Conservation (phyloP, 1,140 invertebrate species). For the Pantala flavescens region DNA sequence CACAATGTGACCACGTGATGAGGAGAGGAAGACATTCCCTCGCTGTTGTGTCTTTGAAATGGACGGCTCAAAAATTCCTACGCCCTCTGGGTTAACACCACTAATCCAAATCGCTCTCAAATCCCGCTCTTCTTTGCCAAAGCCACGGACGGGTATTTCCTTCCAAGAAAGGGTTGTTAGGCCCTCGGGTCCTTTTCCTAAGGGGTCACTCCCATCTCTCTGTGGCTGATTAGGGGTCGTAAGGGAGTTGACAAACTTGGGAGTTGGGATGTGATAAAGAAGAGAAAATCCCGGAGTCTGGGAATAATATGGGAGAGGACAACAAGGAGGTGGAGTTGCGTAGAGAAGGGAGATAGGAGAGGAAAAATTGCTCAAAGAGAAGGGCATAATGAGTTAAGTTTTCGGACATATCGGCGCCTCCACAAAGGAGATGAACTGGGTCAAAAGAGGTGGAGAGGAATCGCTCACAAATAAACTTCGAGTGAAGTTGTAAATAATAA, state of each 20-base stretch:
- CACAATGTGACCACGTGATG: not conserved
- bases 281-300: not conserved
- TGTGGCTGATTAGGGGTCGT: not conserved
- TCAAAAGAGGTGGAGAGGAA: not conserved
- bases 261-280: not conserved
- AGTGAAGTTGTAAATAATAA: too few species aligned
- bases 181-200: too few species aligned
- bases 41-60: not conserved
- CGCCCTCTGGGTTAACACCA: not conserved
- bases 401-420: not conserved
- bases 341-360: slow-evolving; percentile 20
- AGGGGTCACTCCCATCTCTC: not conserved
- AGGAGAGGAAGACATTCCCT: not conserved
- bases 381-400: not conserved
- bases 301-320: not conserved
- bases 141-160: too few species aligned
- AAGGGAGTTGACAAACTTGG: not conserved
- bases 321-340: slow-evolving; percentile 11
- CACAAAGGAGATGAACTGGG: not conserved
- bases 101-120: not conserved
- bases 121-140: too few species aligned
- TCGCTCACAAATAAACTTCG: not conserved
- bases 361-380: not conserved
- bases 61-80: not conserved
- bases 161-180: too few species aligned